Conservation (phyloP, 2,888 invertebrate species). For the Drosophila imparisetae region DNA sequence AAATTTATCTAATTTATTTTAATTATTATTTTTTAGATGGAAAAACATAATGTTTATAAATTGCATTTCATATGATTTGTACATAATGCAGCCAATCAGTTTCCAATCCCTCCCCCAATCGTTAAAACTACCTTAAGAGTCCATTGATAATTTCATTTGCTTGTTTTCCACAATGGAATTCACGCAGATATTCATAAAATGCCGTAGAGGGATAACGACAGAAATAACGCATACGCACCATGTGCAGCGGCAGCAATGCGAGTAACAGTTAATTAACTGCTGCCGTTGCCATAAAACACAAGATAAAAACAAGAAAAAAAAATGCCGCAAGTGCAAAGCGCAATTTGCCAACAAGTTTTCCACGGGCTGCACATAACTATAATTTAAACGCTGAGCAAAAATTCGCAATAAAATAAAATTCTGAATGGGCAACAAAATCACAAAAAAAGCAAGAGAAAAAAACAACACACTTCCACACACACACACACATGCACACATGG, state of each 20-base stretch:
- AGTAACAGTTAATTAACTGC: slow-evolving; percentile 54
- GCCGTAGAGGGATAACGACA: slow-evolving; percentile 8
- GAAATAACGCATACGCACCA: slow-evolving; percentile 66
- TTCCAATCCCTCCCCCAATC: neutral
- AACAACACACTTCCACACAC: slow-evolving; percentile 6
- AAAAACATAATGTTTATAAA: neutral
- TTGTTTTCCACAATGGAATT: slow-evolving; percentile 50
- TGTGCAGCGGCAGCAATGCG: slow-evolving; percentile 39
- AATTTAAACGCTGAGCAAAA: slow-evolving; percentile 54
- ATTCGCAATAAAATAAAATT: slow-evolving; percentile 61
- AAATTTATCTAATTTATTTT: neutral
- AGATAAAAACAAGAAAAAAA: slow-evolving; percentile 14
- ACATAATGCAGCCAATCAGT: neutral
- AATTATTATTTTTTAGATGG: neutral
- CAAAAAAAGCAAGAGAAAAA: slow-evolving; percentile 21
- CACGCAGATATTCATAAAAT: slow-evolving; percentile 30
- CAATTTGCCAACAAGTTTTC: slow-evolving; percentile 64
- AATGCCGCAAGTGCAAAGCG: slow-evolving; percentile 47
- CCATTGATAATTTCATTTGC: slow-evolving; percentile 27
- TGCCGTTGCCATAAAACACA: slow-evolving; percentile 21
- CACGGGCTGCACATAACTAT: slow-evolving; percentile 36
- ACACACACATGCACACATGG: slow-evolving; percentile 1
- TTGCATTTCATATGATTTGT: neutral
- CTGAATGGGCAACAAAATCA: slow-evolving; percentile 59
- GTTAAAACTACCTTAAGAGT: neutral